Evolutionary conservation across 35 echinoderm and acorn worm species (phyloP).

Genomic region (Diadema setosum): DNA sequence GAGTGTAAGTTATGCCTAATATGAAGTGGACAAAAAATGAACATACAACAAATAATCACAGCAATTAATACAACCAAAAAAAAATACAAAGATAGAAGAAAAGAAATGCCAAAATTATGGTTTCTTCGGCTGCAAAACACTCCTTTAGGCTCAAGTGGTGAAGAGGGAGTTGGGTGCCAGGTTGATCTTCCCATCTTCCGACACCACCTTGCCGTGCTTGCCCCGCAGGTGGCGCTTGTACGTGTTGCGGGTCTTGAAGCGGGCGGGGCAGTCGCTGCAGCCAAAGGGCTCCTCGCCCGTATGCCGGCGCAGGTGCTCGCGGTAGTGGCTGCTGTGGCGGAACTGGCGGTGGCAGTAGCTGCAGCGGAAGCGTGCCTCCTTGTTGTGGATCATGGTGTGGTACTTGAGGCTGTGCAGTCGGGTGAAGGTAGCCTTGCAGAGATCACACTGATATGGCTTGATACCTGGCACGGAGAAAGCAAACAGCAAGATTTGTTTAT

Average conservation of each 20-base stretch:
- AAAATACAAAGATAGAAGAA: too few species aligned
- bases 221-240: conserved; percentile 79
- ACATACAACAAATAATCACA: too few species aligned
- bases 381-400: conserved; percentile 99
- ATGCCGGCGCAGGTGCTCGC: conserved; percentile 93
- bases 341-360: conserved; percentile 85
- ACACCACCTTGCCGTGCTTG: conserved; percentile 80
- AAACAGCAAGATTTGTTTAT: not conserved
- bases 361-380: conserved; percentile 85
- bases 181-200: conserved; percentile 36
- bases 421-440: conserved; percentile 92
- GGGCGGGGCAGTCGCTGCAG: conserved; percentile 81
- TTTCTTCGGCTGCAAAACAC: too few species aligned
- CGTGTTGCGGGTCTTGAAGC: conserved; percentile 98
- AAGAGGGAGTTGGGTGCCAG: not conserved
- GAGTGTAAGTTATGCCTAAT: too few species aligned
- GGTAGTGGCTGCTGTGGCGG: conserved; percentile 95
- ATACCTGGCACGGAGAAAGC: conserved; percentile 55
- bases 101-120: too few species aligned
- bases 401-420: conserved; percentile 98
- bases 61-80: too few species aligned
- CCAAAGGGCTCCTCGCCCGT: conserved; percentile 96
- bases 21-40: too few species aligned
- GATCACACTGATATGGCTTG: conserved; percentile 83
- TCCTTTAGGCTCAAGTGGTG: not conserved